Conservation (phyloP, 2,113 vertebrate species). For the Scophthalmus maximus region DNA sequence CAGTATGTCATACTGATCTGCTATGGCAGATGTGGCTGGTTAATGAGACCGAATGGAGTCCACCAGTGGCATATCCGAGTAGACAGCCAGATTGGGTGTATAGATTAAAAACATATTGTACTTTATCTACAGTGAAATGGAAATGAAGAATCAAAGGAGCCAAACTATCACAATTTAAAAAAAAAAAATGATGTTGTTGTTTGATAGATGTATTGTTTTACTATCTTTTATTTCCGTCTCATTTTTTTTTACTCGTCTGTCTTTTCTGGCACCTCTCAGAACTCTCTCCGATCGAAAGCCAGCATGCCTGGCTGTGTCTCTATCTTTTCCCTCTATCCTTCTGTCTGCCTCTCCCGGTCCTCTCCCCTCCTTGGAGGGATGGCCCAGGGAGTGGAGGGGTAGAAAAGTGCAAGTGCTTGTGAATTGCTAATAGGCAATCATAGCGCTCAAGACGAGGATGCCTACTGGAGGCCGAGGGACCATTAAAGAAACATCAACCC, state of each 20-base stretch:
- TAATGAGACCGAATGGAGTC: constrained; percentile 59
- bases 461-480: constrained; percentile 79
- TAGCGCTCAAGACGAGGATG: constrained; percentile 76
- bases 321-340: constrained; percentile 41
- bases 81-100: not conserved
- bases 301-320: constrained; percentile 56
- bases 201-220: constrained; percentile 34
- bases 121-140: not conserved
- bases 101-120: constrained; percentile 8
- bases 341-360: constrained; percentile 37
- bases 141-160: not conserved
- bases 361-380: constrained; percentile 46
- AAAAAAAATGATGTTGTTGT: constrained; percentile 18
- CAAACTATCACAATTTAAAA: constrained; percentile 35
- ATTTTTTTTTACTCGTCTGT: too few species aligned
- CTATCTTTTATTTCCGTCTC: constrained; percentile 26
- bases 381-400: constrained; percentile 47
- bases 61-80: constrained; percentile 23
- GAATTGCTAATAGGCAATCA: constrained; percentile 87
- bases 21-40: constrained; percentile 57
- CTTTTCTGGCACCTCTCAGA: constrained; percentile 28
- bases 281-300: constrained; percentile 48
- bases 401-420: constrained; percentile 82
- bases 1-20: constrained; percentile 41
- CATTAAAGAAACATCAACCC: constrained; percentile 86